Base-by-base conservation (phyloP, 1,140 invertebrate species). In the Artemia franciscana region DNA sequence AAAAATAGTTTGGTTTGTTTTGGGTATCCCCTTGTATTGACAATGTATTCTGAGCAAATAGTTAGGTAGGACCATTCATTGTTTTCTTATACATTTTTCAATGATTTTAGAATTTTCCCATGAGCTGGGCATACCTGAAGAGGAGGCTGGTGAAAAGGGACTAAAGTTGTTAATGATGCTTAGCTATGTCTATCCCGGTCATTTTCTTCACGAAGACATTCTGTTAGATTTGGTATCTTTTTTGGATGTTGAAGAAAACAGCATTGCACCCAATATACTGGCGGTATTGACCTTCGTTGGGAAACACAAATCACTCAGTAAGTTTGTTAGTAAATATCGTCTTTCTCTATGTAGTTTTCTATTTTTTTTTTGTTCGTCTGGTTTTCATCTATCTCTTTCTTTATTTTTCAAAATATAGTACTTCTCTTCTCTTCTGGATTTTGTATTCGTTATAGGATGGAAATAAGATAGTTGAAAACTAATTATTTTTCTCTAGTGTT, bases 141-240 rank as follows among this genome's bases (percentile, higher is more conserved):
- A 64, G n/a, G 58, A 59, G 12, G 67, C 61, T 18, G 64, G 66
- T 28, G 67, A 67, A 28, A 61, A 65, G n/a, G 67, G 66, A n/a
- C 59, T 67, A 5, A 63, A 59, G 18, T 61, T 68, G 23, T 66
- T 77, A 9, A 83, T 86, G 80, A 83, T 84, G 70, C 74, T 96
- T 30, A 88, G 91, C 4, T 86, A 85, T 72, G 87, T 93, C 58
- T 96, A 93, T 73, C 88, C 91, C 2, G 82, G 85, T 2, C 88
- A 93, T 74, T 97, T 95, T 73, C 79, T 91, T 62, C 84, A 88
- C 70, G 79, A 84, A 64, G 86, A 90, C 68, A 84, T 93, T 39
- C 76, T 92, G 65, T 79, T 81, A 68, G 80, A 85, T 67, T 76
- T 96, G 27, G 80, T 91, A 59, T 76, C 82, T 30, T 79, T 95